Evolutionary conservation across 2,888 invertebrate genomes (phyloP).

Genomic region (Leptinotarsa haldemani): DNA sequence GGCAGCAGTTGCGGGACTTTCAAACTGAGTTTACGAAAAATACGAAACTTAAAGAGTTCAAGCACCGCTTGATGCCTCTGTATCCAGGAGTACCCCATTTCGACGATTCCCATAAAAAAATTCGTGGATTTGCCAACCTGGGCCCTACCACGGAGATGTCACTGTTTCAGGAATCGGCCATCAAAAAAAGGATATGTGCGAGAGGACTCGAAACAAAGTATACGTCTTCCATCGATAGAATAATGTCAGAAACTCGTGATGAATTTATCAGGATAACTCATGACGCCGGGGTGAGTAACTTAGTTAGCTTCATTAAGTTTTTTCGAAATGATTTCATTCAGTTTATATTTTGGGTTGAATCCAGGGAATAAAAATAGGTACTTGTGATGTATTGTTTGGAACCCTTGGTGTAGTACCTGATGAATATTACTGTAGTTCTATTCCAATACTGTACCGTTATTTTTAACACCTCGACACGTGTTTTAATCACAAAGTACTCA

Average conservation of each 20-base stretch:
- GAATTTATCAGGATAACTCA: constrained; percentile 74
- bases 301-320: no score
- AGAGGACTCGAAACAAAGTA: constrained; percentile 70
- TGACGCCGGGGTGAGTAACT: constrained; percentile 69
- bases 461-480: no score
- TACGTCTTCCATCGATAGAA: constrained; percentile 68
- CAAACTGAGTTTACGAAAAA: constrained; percentile 56
- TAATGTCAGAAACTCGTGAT: constrained; percentile 70
- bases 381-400: no score
- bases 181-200: constrained; percentile 71
- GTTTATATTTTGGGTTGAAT: no score
- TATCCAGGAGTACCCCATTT: constrained; percentile 57
- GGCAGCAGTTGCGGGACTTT: constrained; percentile 53
- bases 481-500: no score
- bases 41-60: constrained; percentile 56
- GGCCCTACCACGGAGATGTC: constrained; percentile 74
- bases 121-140: constrained; percentile 71
- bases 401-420: no score
- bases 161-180: constrained; percentile 72
- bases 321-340: no score
- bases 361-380: no score
- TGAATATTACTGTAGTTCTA: no score
- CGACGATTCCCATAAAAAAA: constrained; percentile 62
- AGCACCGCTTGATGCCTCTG: constrained; percentile 54
- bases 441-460: no score